Conservation (phyloP, 1,140 invertebrate genomes). For the Panulirus ornatus region DNA sequence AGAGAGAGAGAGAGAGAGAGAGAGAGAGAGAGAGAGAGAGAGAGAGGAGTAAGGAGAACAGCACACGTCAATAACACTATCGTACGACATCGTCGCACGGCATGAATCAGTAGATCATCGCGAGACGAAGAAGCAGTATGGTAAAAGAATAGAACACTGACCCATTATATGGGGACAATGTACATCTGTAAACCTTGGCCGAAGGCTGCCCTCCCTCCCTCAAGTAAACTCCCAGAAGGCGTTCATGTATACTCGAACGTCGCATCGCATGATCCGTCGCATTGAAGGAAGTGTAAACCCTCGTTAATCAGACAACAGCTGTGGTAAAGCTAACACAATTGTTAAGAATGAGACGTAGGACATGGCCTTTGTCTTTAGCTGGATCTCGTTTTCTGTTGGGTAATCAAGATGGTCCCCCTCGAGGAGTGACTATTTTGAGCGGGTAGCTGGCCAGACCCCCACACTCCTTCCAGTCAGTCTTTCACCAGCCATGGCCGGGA, state of each 20-base stretch:
- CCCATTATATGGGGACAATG: too few relatives aligned
- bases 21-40: conserved; percentile 9
- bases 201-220: too few relatives aligned
- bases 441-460: neutral
- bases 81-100: too few relatives aligned
- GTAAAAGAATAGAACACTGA: too few relatives aligned
- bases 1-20: neutral
- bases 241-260: too few relatives aligned
- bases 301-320: neutral
- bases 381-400: neutral
- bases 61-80: too few relatives aligned
- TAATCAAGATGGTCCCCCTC: neutral
- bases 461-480: conserved; percentile 35
- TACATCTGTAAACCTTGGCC: too few relatives aligned
- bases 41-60: neutral
- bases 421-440: neutral
- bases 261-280: too few relatives aligned
- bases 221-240: too few relatives aligned
- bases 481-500: conserved; percentile 25
- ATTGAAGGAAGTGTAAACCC: neutral
- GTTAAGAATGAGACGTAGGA: neutral
- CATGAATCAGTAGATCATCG: too few relatives aligned
- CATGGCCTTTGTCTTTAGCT: neutral
- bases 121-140: too few relatives aligned
- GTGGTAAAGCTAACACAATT: neutral